Evolutionary conservation across 2,113 vertebrate species (phyloP), one percentile per base, ranked within the genome.

Genomic region (Podarcis raffonei): DNA sequence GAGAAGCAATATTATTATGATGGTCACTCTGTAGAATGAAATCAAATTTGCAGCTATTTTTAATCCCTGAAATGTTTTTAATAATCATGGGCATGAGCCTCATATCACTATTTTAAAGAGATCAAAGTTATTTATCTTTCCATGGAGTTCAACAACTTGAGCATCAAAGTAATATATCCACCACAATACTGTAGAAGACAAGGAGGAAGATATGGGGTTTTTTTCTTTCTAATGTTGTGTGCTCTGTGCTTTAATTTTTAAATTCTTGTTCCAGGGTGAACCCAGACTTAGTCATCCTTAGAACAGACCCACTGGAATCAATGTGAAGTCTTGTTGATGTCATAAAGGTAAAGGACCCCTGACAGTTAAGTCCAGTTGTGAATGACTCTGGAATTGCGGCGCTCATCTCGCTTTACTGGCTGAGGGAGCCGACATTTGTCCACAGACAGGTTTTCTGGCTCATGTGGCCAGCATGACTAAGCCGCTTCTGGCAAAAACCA

Each of bases 71-170:
- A 78, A 8, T 2, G 22, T 88, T 92, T 90, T 81, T 86, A 53
- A 84, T 90, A 20, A 3, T 0, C 4, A 18, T 84, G 93, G 86
- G 92, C 13, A 3, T 2, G 89, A 76, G 89, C 37, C 57, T 76
- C 90, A 87, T 87, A 32, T 18, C 83, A 48, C 42, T 15, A 6
- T 66, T 90, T 93, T 91, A 91, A 86, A 91, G 66, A 65, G 39
- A 79, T 23, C 32, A 7, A 2, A 25, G 30, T 9, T 53, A 30
- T 30, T 65, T n/a, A 2, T 65, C 62, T 78, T 32, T 66, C 62
- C 82, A 81, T 81, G 88, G 82, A 6, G 5, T 3, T 53, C 27
- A 23, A 20, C 39, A 8, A 39, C 37, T 25, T 76, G 7, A 13
- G 42, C 76, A 80, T 53, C 42, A 35, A 62, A 35, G 23, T 62